phyloP scores from a whole-genome alignment of 2,888 invertebrate species.

The Sicus ferrugineus region DNA sequence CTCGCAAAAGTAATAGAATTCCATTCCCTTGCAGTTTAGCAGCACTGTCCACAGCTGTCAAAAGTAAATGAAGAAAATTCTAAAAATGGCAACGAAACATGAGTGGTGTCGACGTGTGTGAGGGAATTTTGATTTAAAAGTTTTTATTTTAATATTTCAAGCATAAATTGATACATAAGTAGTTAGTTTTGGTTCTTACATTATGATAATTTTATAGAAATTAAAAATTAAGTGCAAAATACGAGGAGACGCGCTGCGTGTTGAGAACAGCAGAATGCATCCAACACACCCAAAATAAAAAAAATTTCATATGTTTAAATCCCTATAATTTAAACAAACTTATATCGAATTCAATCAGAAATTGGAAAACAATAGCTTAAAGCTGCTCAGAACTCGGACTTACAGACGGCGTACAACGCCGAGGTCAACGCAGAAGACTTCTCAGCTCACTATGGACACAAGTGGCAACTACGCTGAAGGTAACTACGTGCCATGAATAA shows the following conservation, averaged over 20 bases:
- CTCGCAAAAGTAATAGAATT: background rate
- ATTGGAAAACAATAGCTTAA: background rate
- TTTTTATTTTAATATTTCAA: background rate
- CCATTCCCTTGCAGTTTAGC: background rate
- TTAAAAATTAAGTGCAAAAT: no score
- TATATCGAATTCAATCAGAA: background rate
- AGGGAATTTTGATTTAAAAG: constrained; percentile 5
- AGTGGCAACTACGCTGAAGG: constrained; percentile 59
- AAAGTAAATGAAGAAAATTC: constrained; percentile 19
- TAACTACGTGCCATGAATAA: constrained; percentile 43
- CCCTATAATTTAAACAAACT: no score
- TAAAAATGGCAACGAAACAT: constrained; percentile 27
- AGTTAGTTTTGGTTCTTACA: no score
- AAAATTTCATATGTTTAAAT: background rate
- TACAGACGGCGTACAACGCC: background rate
- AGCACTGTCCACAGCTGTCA: constrained; percentile 13
- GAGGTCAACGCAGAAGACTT: constrained; percentile 5
- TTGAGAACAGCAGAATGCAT: no score
- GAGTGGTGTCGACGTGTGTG: constrained; percentile 29
- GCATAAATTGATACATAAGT: no score
- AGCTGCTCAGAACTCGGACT: background rate
- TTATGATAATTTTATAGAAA: background rate
- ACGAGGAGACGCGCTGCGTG: no score
- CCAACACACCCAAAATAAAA: background rate
- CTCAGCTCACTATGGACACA: constrained; percentile 43